Conservation (phyloP, 2,888 invertebrate genomes). For the Sericinus montela region DNA sequence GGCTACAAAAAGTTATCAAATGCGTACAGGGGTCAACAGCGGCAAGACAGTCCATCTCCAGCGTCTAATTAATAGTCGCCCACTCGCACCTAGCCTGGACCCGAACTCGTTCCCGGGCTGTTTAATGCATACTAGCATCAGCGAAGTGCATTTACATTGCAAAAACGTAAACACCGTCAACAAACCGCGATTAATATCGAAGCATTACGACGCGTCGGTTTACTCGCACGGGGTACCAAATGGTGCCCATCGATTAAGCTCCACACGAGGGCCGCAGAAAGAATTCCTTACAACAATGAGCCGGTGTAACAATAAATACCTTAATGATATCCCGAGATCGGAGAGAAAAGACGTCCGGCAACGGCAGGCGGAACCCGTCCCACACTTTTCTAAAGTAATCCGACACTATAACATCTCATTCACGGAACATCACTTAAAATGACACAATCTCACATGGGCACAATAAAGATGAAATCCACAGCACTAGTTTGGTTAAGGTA, state of each 20-base stretch:
- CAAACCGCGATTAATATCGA: slow-evolving; percentile 56
- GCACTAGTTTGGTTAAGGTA: slow-evolving; percentile 68
- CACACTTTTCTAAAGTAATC: slow-evolving; percentile 70
- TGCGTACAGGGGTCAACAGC: slow-evolving; percentile 22
- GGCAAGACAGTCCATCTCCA: slow-evolving; percentile 51
- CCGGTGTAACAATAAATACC: slow-evolving; percentile 79
- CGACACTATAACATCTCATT: slow-evolving; percentile 59
- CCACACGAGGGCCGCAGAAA: slow-evolving; percentile 64
- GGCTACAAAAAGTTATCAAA: slow-evolving; percentile 41
- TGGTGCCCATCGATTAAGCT: slow-evolving; percentile 71
- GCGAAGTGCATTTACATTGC: slow-evolving; percentile 68
- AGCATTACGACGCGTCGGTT: slow-evolving; percentile 46
- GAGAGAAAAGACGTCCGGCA: slow-evolving; percentile 72
- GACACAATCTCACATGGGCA: slow-evolving; percentile 72
- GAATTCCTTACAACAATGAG: slow-evolving; percentile 77
- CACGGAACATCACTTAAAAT: slow-evolving; percentile 67
- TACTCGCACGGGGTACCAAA: slow-evolving; percentile 46
- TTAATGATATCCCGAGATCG: slow-evolving; percentile 78
- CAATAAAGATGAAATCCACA: slow-evolving; percentile 64
- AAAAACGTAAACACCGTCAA: slow-evolving; percentile 58
- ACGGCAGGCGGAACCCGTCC: slow-evolving; percentile 63
- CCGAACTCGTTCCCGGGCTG: slow-evolving; percentile 41
- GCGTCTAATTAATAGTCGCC: slow-evolving; percentile 69
- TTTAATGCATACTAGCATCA: slow-evolving; percentile 50
- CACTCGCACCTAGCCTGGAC: slow-evolving; percentile 43